Conservation (phyloP, 2,888 invertebrate genomes). For the Malachius bipustulatus region DNA sequence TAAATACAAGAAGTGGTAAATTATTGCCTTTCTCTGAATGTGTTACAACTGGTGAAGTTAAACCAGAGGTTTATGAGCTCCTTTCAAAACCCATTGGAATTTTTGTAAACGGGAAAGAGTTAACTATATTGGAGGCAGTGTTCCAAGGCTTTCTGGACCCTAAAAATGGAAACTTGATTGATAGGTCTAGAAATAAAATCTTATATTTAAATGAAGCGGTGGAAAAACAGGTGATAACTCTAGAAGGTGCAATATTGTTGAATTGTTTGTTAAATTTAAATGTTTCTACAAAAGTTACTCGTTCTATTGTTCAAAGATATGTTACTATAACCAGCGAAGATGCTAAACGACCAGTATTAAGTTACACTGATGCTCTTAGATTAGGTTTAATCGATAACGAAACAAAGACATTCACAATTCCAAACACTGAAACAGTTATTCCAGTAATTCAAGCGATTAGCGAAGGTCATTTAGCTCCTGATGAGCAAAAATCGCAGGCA, state of each 20-base stretch:
- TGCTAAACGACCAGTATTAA: conserved; percentile 47
- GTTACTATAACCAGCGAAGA: conserved; percentile 60
- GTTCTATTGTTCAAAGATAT: conserved; percentile 70
- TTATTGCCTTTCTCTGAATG: conserved; percentile 70
- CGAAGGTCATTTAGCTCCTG: conserved; percentile 57
- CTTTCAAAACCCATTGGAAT: conserved; percentile 73
- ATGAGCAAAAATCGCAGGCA: conserved; percentile 32
- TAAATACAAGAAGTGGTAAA: conserved; percentile 62
- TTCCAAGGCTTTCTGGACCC: conserved; percentile 79
- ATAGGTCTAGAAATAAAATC: conserved; percentile 56
- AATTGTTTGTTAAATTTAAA: conserved; percentile 80
- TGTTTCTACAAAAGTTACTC: conserved; percentile 76
- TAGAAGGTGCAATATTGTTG: conserved; percentile 76
- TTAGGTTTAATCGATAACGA: conserved; percentile 70
- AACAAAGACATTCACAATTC: conserved; percentile 65
- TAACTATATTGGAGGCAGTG: conserved; percentile 79
- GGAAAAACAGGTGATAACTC: conserved; percentile 69
- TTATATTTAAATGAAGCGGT: conserved; percentile 79
- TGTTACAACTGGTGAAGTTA: conserved; percentile 61
- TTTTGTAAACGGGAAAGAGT: conserved; percentile 59
- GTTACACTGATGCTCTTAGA: conserved; percentile 66
- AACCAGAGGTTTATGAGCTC: conserved; percentile 79
- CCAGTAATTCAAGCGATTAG: conserved; percentile 67
- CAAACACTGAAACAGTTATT: conserved; percentile 57
- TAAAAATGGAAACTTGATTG: conserved; percentile 72